A percentile compares a stretch with the other conserved stretches of the same genome.
phyloP scores from a whole-genome alignment of 1,140 invertebrate genomes.

The Pararge aegeria region DNA sequence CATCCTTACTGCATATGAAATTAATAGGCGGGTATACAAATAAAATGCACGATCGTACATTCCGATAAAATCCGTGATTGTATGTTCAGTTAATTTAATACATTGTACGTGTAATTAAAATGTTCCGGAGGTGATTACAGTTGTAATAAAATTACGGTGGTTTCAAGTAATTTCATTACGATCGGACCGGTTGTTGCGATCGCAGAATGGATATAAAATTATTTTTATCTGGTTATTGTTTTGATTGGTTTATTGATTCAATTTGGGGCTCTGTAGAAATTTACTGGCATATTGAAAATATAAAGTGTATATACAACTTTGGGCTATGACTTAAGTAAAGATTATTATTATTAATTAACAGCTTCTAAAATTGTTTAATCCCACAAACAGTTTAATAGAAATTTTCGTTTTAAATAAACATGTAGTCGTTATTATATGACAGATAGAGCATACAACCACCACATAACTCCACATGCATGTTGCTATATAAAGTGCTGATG shows the following conservation, averaged over 20 bases:
- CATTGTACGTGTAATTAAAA: conserved; percentile 24
- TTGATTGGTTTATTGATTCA: neutral
- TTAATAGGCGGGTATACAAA: neutral
- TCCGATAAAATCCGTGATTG: conserved; percentile 11
- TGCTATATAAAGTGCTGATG: too few relatives aligned
- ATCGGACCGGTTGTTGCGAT: conserved; percentile 12
- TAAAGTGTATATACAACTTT: too few relatives aligned
- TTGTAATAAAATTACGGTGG: conserved; percentile 23
- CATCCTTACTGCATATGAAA: too few relatives aligned
- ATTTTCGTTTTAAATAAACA: too few relatives aligned
- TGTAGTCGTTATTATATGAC: too few relatives aligned
- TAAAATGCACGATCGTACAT: neutral
- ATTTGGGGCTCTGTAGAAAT: neutral
- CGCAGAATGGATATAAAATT: conserved; percentile 9
- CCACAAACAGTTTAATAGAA: too few relatives aligned
- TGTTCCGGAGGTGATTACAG: conserved; percentile 23
- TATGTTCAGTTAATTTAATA: conserved; percentile 20
- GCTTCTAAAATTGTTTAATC: too few relatives aligned
- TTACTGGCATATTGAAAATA: too few relatives aligned
- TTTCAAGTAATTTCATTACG: conserved; percentile 14
- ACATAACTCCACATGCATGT: too few relatives aligned
- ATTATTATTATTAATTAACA: too few relatives aligned
- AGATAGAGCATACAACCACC: too few relatives aligned
- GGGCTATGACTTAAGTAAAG: too few relatives aligned
- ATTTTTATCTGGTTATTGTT: conserved; percentile 1